Base-by-base conservation (phyloP, 2,888 invertebrate genomes). In the Galeopsomyia nigrocyanea region DNA sequence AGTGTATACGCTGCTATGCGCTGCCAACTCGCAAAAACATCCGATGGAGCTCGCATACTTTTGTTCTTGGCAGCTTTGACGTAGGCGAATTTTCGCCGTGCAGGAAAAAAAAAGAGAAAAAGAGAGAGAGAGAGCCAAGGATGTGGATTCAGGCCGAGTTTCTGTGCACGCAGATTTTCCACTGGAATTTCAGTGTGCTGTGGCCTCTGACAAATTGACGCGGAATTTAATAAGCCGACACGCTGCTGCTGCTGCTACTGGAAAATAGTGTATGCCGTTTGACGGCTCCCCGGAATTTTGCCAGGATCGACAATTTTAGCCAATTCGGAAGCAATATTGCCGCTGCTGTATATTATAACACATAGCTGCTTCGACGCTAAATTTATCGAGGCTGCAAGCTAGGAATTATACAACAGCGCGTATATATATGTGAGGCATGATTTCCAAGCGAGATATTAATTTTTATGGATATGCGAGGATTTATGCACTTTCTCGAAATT, bases 61-160 rank as follows among this genome's bases (percentile, higher is more conserved):
- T 60, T 53, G 63, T 70, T 58, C 49, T 65, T 65, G 68, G 70
- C 60, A 70, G 19, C 70, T 65, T 55, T 60, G 50, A 60, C 16
- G 26, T 13, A n/a, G 31, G 60, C 47, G 50, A 9, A 50, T 51
- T 6, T 56, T 50, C 49, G 22, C 17, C 26, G 26, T 5, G 26
- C 26, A 5, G 3, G 26, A 3, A 26, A 3, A 26, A 3, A 26
- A 26, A 26, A 39, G 2, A 58, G 60, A 2, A 49, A 26, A n/a
- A n/a, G n/a, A n/a, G n/a, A n/a, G n/a, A n/a, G n/a, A 26, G 26
- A 5, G 26, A 26, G 26, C 26, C 26, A 5, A 26, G 2, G 26
- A 26, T 26, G 26, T 26, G 5, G 26, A 26, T 26, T 5, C 26
- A 64, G 16, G 46, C n/a, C n/a, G n/a, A n/a, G n/a, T n/a, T n/a